A percentile compares a stretch with the other conserved stretches of the same genome.
Conservation (phyloP, 2,797 vertebrate species). For the Phrynocephalus vlangalii region DNA sequence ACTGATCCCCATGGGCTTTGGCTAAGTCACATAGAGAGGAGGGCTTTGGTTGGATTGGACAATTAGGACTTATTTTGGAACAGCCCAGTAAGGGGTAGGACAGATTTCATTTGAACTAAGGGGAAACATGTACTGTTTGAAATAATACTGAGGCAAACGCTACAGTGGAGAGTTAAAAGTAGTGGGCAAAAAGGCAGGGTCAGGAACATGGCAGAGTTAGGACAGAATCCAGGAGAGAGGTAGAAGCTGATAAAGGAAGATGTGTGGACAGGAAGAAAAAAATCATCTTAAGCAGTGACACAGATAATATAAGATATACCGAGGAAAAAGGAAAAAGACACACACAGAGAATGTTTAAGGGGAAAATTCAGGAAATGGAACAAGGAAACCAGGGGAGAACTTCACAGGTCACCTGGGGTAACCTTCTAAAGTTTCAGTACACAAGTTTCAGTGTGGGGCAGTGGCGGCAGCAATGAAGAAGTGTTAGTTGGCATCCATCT, state of each 20-base stretch:
- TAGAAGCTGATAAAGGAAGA: slow-evolving; percentile 61
- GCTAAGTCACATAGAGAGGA: slow-evolving; percentile 21
- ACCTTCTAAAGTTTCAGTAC: slow-evolving; percentile 69
- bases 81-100: slow-evolving; percentile 58
- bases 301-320: slow-evolving; percentile 47
- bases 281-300: slow-evolving; percentile 57
- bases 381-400: slow-evolving; percentile 67
- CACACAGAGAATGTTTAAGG: slow-evolving; percentile 60
- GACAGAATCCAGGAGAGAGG: slow-evolving; percentile 46
- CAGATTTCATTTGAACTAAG: slow-evolving; percentile 65
- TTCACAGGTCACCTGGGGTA: slow-evolving; percentile 67
- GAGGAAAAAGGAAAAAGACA: slow-evolving; percentile 50
- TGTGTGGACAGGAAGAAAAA: slow-evolving; percentile 45
- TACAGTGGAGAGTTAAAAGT: slow-evolving; percentile 49
- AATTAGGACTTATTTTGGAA: slow-evolving; percentile 65
- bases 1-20: slow-evolving; percentile 57
- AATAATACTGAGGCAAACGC: background rate
- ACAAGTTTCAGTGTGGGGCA: slow-evolving; percentile 58
- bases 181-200: slow-evolving; percentile 39
- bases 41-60: slow-evolving; percentile 60
- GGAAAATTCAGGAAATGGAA: slow-evolving; percentile 68
- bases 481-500: background rate
- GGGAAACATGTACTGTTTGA: slow-evolving; percentile 24
- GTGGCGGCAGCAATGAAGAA: background rate
- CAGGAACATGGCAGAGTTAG: slow-evolving; percentile 36